Base-by-base conservation (phyloP, 2,113 vertebrate genomes). In the Otis tarda region DNA sequence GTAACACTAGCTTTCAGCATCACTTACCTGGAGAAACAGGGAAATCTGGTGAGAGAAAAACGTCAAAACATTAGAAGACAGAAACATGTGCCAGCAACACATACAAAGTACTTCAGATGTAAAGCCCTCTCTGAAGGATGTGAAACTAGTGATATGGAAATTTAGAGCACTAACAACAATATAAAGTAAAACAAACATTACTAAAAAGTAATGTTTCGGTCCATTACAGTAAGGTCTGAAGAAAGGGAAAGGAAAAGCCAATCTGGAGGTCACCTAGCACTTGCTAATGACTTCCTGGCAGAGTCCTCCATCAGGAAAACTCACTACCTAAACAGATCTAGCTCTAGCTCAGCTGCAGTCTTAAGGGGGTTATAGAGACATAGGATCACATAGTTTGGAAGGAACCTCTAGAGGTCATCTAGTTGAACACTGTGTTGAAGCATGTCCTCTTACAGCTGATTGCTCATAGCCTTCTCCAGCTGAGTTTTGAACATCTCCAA, bases 11-110 rank as follows among this genome's bases (percentile, higher is more conserved):
- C 75, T 82, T 68, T 82, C 57, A 76, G 55, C 43, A 82, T 57
- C 52, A 77, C 81, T 98, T 84, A 94, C 98, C 95, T 79, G 83
- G 7, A 83, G 97, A 61, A 77, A 75, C 91, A 96, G 97, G 87
- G 97, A 96, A 95, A 96, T 98, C 96, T 78, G 96, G 97, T 45
- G 98, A 53, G 14, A 33, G 52, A 52, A 80, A 83, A 94, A 90
- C 28, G 9, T 5, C 63, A 67, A 90, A 87, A 37, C 22, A 80
- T 97, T 91, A 96, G 41, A 79, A 79, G 37, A 71, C 33, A 84
- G 45, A 85, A 90, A 64, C 4, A 56, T 12, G 20, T 68, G 28
- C 8, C 68, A 83, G 68, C 33, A 75, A 49, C 35, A 52, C 17
- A 56, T 5, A 69, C 19, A 79, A 57, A 14, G 19, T 39, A 35